Conservation (phyloP, 2,888 invertebrate species). For the Cataglyphis albicans region DNA sequence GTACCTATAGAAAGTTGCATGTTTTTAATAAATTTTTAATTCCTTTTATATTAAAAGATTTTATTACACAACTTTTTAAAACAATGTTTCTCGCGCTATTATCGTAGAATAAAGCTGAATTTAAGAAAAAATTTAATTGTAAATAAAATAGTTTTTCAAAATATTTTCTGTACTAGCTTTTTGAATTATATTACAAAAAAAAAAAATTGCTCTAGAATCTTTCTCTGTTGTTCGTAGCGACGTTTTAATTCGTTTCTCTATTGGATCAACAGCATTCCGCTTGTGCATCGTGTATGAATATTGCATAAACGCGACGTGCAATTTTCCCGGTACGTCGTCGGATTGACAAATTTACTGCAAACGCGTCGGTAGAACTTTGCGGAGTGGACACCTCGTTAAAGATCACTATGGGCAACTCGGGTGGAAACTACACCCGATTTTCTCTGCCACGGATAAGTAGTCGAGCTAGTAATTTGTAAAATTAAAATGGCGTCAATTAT, state of each 20-base stretch:
- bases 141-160: neutral
- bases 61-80: neutral
- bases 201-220: conserved; percentile 4
- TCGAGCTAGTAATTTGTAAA: conserved; percentile 64
- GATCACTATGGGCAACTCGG: conserved; percentile 45
- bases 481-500: conserved; percentile 48
- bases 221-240: conserved; percentile 2
- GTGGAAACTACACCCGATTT: conserved; percentile 44
- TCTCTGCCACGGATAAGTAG: conserved; percentile 62
- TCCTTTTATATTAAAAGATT: neutral
- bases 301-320: conserved; percentile 48
- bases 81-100: neutral
- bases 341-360: conserved; percentile 47
- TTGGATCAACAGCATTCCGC: conserved; percentile 25
- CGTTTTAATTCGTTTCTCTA: conserved; percentile 31
- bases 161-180: conserved; percentile 2
- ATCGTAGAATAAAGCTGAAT: neutral
- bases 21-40: neutral
- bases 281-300: conserved; percentile 39
- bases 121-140: neutral
- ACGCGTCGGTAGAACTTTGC: conserved; percentile 46
- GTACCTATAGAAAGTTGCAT: neutral
- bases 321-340: conserved; percentile 44
- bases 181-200: neutral
- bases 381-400: conserved; percentile 34